Conservation (phyloP, 2,888 invertebrate species). For the Coecobrya sp. region DNA sequence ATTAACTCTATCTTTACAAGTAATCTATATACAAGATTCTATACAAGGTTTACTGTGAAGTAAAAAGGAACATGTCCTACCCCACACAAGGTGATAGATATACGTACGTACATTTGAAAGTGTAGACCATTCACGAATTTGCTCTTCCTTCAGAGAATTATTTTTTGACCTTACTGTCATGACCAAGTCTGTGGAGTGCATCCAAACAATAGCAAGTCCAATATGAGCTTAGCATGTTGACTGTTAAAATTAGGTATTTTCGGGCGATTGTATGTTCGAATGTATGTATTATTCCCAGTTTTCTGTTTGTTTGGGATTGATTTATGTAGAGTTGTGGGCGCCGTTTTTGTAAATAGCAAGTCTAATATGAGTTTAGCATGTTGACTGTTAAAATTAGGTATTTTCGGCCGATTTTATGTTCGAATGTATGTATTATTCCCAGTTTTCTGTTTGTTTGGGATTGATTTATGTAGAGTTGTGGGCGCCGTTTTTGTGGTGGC, state of each 20-base stretch:
- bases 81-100: too few relatives aligned
- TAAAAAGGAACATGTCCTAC: too few relatives aligned
- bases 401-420: neutral
- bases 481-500: conserved; percentile 5
- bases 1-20: too few relatives aligned
- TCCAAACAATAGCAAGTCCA: neutral
- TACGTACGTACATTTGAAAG: too few relatives aligned
- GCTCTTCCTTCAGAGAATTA: neutral
- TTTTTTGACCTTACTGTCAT: neutral
- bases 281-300: neutral
- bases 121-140: too few relatives aligned
- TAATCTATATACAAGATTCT: too few relatives aligned
- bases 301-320: conserved; percentile 26
- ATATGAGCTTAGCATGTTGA: neutral
- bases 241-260: neutral
- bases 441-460: neutral
- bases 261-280: neutral
- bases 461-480: conserved; percentile 39
- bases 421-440: neutral
- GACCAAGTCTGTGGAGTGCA: neutral
- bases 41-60: too few relatives aligned
- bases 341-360: neutral
- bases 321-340: conserved; percentile 35
- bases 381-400: neutral
- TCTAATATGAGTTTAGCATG: neutral